Base-by-base conservation (phyloP, 1,140 invertebrate species). In the Drosophila burlai region DNA sequence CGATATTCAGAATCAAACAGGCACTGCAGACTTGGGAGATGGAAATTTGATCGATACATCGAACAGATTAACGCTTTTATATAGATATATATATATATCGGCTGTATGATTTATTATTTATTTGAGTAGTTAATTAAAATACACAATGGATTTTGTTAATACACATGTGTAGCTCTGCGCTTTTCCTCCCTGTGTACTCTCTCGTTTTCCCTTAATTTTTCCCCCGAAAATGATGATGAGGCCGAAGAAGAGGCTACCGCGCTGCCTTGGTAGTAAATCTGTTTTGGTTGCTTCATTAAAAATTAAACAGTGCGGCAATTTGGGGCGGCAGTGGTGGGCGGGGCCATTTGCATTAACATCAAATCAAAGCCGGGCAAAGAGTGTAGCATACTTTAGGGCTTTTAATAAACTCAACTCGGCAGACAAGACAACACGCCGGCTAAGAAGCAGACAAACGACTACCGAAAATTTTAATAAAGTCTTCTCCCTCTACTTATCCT, bases 311-410 rank as follows among this genome's bases (percentile, higher is more conserved):
- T 58, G 42, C 49, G 58, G 59, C 65, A 86, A 77, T 81, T 72
- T 81, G n/a, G n/a, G 45, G 57, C 34, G 40, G 57, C 34, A 9
- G 26, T n/a, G 13, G 1, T 50, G n/a, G 15, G 49, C 29, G 43
- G 40, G 72, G 72, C 78, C 80, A 84, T 85, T 85, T 83, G 76
- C 83, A 80, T 85, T 82, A 86, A 80, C 84, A 87, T 83, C 67
- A 86, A 86, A 87, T 86, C 83, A 83, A 87, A 85, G 80, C 60
- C 62, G 36, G n/a, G 50, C 63, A 40, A 61, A 57, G 64, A 47
- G 64, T 57, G 43, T 18, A 54, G 38, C 57, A 67, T 72, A 59
- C 59, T 79, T 62, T 59, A 47, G 61, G 78, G 55, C 71, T 83
- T 87, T 83, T 77, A 87, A 87, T 87, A 87, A 79, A 79, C 66